Base-by-base conservation (phyloP, 2,888 invertebrate species). In the Drosophila paranaensis region DNA sequence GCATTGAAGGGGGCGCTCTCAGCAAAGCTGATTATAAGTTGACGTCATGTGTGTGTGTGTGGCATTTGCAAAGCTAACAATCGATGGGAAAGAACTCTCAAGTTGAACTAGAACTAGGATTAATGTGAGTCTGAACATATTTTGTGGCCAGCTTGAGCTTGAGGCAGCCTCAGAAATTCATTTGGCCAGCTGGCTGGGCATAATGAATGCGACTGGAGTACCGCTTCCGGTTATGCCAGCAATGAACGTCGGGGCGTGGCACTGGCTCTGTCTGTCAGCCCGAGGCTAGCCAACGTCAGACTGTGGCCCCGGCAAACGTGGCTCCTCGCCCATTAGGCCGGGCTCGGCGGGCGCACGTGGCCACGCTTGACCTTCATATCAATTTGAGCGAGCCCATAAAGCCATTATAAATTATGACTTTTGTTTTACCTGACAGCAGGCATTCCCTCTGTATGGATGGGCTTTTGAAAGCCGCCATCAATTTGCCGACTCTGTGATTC, bases 341-440 rank as follows among this genome's bases (percentile, higher is more conserved):
- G 60, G 74, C 16, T 58, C 33, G 16, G 66, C 13, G 60, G 2
- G 54, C 51, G 77, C 75, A 76, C 77, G 72, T 77, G 68, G 68
- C 60, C 55, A 72, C 81, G 74, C 78, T 78, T 85, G 83, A 83
- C 83, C 83, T 86, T 86, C 73, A 82, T 81, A 86, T 81, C 79
- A 86, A 86, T 83, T 82, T 79, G 63, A 83, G 86, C 76, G 76
- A 61, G 45, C 56, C 75, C 78, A 62, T 72, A 68, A 72, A 78
- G 40, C 82, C 76, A 76, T 76, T 81, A 82, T 72, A 85, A 81
- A 82, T 81, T 72, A 81, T 70, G 63, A 60, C 67, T 68, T 71
- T 77, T 73, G 67, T 77, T 65, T 65, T 54, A 39, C 60, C 43
- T 40, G 71, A 72, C 62, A 69, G 75, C 63, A 42, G 67, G 51